These are phyloP conservation scores for Drosophila borborema DNA, from an alignment of 2,888 invertebrate species.

Conservation along the genomic window DNA sequence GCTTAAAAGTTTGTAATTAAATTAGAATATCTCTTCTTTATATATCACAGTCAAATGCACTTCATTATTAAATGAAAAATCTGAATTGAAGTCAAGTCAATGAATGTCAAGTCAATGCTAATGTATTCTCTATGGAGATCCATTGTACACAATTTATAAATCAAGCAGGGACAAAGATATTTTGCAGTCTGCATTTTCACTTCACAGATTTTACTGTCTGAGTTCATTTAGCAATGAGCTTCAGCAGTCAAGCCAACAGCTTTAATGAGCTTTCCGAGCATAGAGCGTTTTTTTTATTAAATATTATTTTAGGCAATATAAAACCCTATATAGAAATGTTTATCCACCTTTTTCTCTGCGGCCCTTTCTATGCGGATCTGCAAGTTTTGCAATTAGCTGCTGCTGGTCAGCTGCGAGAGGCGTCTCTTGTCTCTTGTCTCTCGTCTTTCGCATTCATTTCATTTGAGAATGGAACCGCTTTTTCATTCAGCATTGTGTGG, in stretches of 20 bases:
- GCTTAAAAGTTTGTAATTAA: too few relatives aligned
- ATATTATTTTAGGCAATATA: neutral
- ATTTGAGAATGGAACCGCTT: constrained; percentile 60
- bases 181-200: neutral
- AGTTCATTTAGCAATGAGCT: neutral
- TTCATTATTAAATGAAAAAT: too few relatives aligned
- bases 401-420: constrained; percentile 26
- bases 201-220: neutral
- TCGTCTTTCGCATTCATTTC: constrained; percentile 43
- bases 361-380: neutral
- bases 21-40: too few relatives aligned
- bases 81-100: neutral
- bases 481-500: constrained; percentile 55
- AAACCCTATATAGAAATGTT: neutral
- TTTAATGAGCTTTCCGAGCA: neutral
- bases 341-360: neutral
- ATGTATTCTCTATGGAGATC: too few relatives aligned
- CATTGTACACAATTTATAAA: too few relatives aligned
- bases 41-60: too few relatives aligned
- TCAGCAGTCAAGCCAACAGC: neutral
- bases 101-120: neutral
- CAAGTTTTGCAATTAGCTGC: constrained; percentile 24
- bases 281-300: neutral
- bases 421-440: constrained; percentile 23
- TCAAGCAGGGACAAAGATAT: too few relatives aligned